A percentile compares a stretch with the other conserved stretches of the same genome.
Conservation (phyloP, 2,888 invertebrate species). For the Tuta absoluta region DNA sequence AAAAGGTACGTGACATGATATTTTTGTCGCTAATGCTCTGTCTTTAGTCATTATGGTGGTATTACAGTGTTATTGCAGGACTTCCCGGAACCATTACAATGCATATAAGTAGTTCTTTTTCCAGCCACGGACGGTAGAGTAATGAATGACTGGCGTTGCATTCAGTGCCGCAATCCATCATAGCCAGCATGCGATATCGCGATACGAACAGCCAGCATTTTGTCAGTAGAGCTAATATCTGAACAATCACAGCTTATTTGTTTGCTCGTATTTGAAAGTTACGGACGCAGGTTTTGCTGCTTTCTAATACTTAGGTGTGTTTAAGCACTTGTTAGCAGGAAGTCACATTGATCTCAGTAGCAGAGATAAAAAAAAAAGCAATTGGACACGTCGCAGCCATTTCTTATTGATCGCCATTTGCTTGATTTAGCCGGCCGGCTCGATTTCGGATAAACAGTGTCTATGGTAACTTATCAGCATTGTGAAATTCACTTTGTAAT, state of each 20-base stretch:
- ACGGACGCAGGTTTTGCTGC: background rate
- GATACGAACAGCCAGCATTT: conserved; percentile 56
- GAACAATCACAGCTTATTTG: conserved; percentile 53
- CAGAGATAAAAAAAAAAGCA: background rate
- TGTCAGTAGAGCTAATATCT: conserved; percentile 66
- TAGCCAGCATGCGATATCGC: conserved; percentile 60
- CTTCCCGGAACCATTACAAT: conserved; percentile 15
- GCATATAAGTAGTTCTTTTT: conserved; percentile 15
- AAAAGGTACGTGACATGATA: background rate
- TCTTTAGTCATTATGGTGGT: background rate
- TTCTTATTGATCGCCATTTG: conserved; percentile 40
- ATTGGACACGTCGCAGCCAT: background rate
- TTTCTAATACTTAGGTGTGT: background rate
- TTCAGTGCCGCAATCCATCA: conserved; percentile 61
- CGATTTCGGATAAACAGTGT: conserved; percentile 43
- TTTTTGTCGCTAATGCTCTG: background rate
- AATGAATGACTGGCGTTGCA: conserved; percentile 51
- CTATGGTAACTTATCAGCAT: background rate
- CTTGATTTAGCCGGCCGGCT: conserved; percentile 27
- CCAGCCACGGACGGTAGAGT: conserved; percentile 20
- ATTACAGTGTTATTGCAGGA: conserved; percentile 1
- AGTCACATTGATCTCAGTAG: too few relatives aligned
- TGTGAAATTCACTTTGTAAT: background rate
- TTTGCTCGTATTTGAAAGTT: background rate
- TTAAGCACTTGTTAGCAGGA: too few relatives aligned